phyloP scores from a whole-genome alignment of 2,113 vertebrate species.

The Epinephelus fuscoguttatus region DNA sequence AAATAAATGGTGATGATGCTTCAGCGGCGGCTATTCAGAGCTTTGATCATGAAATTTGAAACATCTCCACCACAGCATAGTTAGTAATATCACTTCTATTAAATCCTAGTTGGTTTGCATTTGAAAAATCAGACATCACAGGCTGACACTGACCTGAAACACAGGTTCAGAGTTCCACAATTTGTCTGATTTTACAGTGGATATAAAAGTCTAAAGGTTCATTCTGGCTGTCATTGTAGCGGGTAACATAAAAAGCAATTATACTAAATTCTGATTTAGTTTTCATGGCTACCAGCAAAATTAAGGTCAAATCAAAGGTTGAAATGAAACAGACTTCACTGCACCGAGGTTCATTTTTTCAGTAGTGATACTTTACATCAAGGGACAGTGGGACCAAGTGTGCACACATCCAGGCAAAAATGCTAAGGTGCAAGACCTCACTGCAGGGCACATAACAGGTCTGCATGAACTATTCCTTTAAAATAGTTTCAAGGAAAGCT shows the following conservation, averaged over 20 bases:
- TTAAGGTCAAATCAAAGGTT: conserved; percentile 15
- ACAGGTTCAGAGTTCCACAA: conserved; percentile 22
- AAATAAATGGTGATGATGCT: conserved; percentile 7
- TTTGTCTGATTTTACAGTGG: conserved; percentile 34
- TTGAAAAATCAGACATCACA: conserved; percentile 8
- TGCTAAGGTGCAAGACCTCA: too few relatives aligned
- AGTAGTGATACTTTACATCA: too few relatives aligned
- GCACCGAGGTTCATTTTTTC: too few relatives aligned
- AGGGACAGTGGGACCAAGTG: too few relatives aligned
- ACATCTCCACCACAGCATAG: conserved; percentile 15
- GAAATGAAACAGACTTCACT: neutral
- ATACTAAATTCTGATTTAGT: conserved; percentile 7
- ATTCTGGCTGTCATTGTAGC: neutral
- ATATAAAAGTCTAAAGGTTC: conserved; percentile 19
- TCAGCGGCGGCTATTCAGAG: conserved; percentile 26
- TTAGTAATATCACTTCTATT: conserved; percentile 3
- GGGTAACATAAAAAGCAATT: neutral
- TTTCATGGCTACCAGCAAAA: conserved; percentile 8
- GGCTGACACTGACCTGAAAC: conserved; percentile 32
- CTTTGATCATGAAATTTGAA: conserved; percentile 18
- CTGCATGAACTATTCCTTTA: neutral
- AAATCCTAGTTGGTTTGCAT: neutral
- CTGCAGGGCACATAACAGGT: too few relatives aligned
- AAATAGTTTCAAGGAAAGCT: neutral
- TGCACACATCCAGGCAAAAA: too few relatives aligned